phyloP scores from a whole-genome alignment of 2,888 invertebrate species.

The Andrena haemorrhoa region DNA sequence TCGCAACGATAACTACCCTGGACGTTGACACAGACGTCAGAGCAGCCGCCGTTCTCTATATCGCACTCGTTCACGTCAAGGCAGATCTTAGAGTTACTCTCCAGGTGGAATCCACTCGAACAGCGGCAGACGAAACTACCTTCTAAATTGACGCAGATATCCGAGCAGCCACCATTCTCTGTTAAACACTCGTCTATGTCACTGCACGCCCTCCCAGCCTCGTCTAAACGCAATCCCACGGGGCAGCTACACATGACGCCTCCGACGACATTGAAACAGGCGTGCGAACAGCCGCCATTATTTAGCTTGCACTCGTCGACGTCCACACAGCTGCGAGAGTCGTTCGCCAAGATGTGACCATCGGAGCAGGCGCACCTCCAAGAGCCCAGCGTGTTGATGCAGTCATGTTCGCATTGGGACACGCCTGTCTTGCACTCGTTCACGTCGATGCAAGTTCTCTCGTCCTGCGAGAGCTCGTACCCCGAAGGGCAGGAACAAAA shows the following conservation, averaged over 20 bases:
- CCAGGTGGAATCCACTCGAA: constrained; percentile 82
- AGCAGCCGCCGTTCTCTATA: constrained; percentile 83
- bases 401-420: constrained; percentile 85
- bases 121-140: constrained; percentile 87
- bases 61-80: constrained; percentile 84
- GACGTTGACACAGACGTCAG: constrained; percentile 78
- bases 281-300: constrained; percentile 88
- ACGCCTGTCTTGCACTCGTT: constrained; percentile 84
- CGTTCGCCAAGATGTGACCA: constrained; percentile 78
- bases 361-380: constrained; percentile 83
- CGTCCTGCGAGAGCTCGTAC: constrained; percentile 83
- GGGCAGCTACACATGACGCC: constrained; percentile 86
- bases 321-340: constrained; percentile 84
- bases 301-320: constrained; percentile 86
- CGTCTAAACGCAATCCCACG: constrained; percentile 81
- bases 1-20: constrained; percentile 71
- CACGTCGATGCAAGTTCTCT: constrained; percentile 83
- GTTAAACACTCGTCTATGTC: constrained; percentile 82
- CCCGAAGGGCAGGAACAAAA: constrained; percentile 86
- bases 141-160: constrained; percentile 84
- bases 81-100: constrained; percentile 80
- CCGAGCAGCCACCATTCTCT: constrained; percentile 84
- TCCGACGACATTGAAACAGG: constrained; percentile 87
- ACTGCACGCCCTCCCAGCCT: constrained; percentile 77
- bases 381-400: constrained; percentile 84